Evolutionary conservation across 2,113 vertebrate species (phyloP), one percentile per base, ranked within the genome.

Genomic region (Cottus gobio): DNA sequence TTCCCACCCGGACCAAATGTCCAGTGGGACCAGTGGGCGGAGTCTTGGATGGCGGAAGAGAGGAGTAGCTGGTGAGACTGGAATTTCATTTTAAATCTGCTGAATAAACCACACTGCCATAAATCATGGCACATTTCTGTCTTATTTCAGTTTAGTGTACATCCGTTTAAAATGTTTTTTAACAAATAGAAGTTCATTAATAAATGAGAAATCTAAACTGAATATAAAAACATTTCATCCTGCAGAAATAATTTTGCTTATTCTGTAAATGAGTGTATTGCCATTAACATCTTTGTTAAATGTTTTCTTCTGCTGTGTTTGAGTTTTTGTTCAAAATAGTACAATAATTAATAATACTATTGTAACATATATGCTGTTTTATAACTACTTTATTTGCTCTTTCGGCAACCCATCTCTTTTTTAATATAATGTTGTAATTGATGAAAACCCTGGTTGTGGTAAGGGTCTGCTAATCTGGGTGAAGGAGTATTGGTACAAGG

Each of bases 11-110:
- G 90, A 13, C 56, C 2, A 20, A 31, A 75, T 52, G 3, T 61
- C 7, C 37, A 22, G 82, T 78, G 26, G 78, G 60, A 90, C 89
- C 50, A 16, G 67, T 57, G 76, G 89, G 87, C 66, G 88, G 84
- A 26, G 75, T 24, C 54, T 0, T 15, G 28, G 13, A 34, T 12
- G 13, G 12, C 16, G 63, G 37, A 67, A 57, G 26, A 20, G 22
- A 24, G 9, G 2, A 52, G 52, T 24, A 24, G 9, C 42, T 31
- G 65, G 15, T 50, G 15, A 48, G 24, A 18, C 22, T 46, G 9
- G 18, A 10, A 20, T 50, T 11, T 39, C 24, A 3, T 37, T 11
- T 13, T 15, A 18, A 39, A n/a, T 37, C 61, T 44, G 39, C 13
- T 18, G 28, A 48, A 22, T 50, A 68, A 68, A 68, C 22, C 30